These are phyloP conservation scores for Tiliacea aurago DNA, from an alignment of 2,888 invertebrate genomes.

Conservation along the genomic window DNA sequence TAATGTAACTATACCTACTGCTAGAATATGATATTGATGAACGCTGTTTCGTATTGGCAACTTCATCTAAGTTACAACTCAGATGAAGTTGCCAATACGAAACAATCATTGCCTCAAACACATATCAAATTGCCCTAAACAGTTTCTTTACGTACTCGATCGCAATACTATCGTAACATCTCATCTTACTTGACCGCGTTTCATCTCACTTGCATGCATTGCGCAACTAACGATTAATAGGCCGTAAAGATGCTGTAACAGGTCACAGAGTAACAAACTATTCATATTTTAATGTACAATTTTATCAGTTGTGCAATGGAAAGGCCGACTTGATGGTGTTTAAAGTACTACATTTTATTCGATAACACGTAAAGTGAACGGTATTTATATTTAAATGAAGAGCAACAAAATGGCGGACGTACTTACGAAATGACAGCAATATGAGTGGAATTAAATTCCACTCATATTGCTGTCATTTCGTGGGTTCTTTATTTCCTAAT, in stretches of 20 bases:
- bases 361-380: constrained; percentile 20
- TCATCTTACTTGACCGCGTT: constrained; percentile 46
- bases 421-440: constrained; percentile 16
- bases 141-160: neutral
- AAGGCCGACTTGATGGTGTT: constrained; percentile 13
- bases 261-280: constrained; percentile 35
- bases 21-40: neutral
- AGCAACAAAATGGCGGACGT: constrained; percentile 8
- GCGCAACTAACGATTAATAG: constrained; percentile 50
- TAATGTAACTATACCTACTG: neutral
- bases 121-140: neutral
- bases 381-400: constrained; percentile 42
- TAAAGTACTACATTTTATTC: constrained; percentile 31
- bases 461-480: too few relatives aligned
- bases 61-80: too few relatives aligned
- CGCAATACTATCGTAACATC: constrained; percentile 27
- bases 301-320: constrained; percentile 33
- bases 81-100: neutral
- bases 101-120: neutral
- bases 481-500: too few relatives aligned
- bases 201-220: constrained; percentile 14
- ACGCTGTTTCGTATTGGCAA: neutral
- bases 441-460: neutral
- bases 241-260: constrained; percentile 37
- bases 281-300: constrained; percentile 22